A percentile compares a stretch with the other conserved stretches of the same genome.
Conservation (phyloP, 2,797 vertebrate species). For the Rhabdophis nuchalis region DNA sequence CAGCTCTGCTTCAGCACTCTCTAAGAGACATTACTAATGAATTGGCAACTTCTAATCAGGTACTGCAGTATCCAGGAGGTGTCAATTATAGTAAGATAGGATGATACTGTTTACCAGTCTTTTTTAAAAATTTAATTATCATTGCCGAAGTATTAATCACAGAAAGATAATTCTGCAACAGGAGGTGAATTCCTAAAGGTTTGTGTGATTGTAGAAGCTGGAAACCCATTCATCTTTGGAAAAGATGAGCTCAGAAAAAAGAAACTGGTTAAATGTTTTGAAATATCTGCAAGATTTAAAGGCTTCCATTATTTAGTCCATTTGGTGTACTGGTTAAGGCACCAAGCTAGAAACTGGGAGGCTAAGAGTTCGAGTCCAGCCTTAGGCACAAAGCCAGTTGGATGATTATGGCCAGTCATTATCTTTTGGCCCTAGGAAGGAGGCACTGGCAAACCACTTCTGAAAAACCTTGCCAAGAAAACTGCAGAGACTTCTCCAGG, state of each 20-base stretch:
- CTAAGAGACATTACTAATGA: neutral
- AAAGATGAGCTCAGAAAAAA: neutral
- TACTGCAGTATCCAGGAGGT: neutral
- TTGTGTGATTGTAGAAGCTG: neutral
- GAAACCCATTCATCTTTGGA: neutral
- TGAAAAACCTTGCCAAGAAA: neutral
- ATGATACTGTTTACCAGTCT: neutral
- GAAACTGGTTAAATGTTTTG: neutral
- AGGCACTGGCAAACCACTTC: neutral
- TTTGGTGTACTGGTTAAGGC: neutral
- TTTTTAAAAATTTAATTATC: neutral
- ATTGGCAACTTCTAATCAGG: neutral
- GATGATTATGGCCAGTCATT: neutral
- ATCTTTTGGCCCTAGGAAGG: neutral
- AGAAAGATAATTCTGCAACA: neutral
- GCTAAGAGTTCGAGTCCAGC: neutral
- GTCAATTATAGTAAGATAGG: neutral
- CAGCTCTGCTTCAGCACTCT: neutral
- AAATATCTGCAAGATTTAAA: neutral
- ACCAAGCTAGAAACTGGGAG: neutral
- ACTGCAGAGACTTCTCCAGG: neutral
- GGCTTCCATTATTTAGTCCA: neutral
- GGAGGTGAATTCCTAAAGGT: neutral
- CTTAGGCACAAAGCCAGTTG: neutral
- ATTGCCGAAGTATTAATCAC: neutral